Conservation (phyloP, 1,140 invertebrate genomes). For the Carposina sasakii region DNA sequence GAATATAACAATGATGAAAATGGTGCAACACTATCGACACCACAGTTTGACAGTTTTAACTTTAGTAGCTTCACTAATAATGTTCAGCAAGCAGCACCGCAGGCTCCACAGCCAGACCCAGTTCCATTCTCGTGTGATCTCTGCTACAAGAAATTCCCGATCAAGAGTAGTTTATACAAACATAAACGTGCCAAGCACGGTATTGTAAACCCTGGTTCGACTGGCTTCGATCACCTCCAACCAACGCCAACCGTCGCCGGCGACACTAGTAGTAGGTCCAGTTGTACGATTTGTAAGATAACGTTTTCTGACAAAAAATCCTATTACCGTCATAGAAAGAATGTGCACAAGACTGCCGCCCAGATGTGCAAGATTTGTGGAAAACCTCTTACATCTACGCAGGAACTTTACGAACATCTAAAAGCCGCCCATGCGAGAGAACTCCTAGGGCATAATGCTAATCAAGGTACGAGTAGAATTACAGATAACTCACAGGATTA, state of each 20-base stretch:
- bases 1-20: slow-evolving; percentile 65
- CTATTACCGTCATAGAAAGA: slow-evolving; percentile 69
- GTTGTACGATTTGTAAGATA: slow-evolving; percentile 71
- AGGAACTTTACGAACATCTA: slow-evolving; percentile 67
- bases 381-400: slow-evolving; percentile 60
- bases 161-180: slow-evolving; percentile 66
- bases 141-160: slow-evolving; percentile 66
- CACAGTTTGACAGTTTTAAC: slow-evolving; percentile 70
- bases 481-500: slow-evolving; percentile 45
- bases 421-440: slow-evolving; percentile 64
- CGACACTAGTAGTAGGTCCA: slow-evolving; percentile 44
- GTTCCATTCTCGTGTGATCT: slow-evolving; percentile 61
- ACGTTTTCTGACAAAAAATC: slow-evolving; percentile 69
- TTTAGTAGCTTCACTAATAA: slow-evolving; percentile 50
- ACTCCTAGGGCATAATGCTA: slow-evolving; percentile 63
- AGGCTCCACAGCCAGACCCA: slow-evolving; percentile 21
- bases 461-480: slow-evolving; percentile 50
- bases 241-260: slow-evolving; percentile 17
- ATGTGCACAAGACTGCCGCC: slow-evolving; percentile 59
- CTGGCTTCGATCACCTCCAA: slow-evolving; percentile 29
- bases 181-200: slow-evolving; percentile 71
- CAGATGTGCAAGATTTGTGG: slow-evolving; percentile 71
- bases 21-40: slow-evolving; percentile 53
- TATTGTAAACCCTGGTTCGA: slow-evolving; percentile 48
- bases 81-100: slow-evolving; percentile 30